A percentile compares a stretch with the other conserved stretches of the same genome.
Evolutionary conservation across 2,113 vertebrate genomes (phyloP).

Genomic region (Microcebus tavaratra): DNA sequence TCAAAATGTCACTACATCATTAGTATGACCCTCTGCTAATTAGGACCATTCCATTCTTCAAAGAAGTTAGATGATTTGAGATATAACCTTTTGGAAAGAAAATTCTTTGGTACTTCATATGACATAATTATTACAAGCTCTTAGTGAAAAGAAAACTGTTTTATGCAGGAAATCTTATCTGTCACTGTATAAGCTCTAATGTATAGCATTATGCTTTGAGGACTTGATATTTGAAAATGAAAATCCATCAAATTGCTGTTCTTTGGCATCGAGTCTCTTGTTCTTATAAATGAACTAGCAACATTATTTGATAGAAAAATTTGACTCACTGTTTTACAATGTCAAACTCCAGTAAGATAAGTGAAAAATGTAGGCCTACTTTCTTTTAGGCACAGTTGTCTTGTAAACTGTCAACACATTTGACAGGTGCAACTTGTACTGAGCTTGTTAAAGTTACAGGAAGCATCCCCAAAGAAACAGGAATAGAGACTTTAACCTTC

Average conservation of each 20-base stretch:
- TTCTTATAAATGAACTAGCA: background rate
- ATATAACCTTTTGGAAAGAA: background rate
- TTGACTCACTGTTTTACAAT: background rate
- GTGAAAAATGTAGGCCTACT: background rate
- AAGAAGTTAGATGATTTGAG: background rate
- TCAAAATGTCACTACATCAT: background rate
- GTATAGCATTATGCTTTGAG: background rate
- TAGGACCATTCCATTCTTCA: slow-evolving; percentile 18
- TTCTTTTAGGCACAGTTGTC: background rate
- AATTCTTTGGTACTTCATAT: background rate
- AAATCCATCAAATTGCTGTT: background rate
- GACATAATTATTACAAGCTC: background rate
- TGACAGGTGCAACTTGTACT: background rate
- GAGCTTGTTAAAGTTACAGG: slow-evolving; percentile 14
- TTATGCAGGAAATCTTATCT: background rate
- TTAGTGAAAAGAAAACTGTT: background rate
- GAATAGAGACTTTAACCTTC: background rate
- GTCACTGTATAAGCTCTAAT: background rate
- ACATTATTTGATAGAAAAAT: background rate
- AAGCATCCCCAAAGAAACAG: background rate
- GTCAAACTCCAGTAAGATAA: background rate
- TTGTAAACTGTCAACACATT: slow-evolving; percentile 4
- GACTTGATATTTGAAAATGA: background rate
- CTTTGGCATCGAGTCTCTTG: slow-evolving; percentile 18
- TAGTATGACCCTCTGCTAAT: slow-evolving; percentile 38